These are phyloP conservation scores for Lota lota DNA, from an alignment of 2,113 vertebrate species.

Conservation along the genomic window DNA sequence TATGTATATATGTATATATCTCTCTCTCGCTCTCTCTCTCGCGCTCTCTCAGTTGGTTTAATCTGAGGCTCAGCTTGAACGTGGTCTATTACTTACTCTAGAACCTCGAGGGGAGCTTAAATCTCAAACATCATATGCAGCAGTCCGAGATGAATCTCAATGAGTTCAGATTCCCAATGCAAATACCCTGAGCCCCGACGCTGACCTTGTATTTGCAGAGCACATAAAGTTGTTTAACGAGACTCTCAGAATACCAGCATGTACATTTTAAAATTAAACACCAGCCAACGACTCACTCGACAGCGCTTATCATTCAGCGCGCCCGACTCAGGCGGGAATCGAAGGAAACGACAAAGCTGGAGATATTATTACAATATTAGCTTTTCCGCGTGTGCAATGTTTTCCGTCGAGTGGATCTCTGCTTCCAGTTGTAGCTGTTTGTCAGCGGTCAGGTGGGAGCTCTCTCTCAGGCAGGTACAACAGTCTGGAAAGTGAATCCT, in stretches of 20 bases:
- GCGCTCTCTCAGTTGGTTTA: conserved; percentile 42
- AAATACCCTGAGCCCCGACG: conserved; percentile 3
- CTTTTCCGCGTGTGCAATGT: not conserved
- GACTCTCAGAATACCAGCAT: conserved; percentile 2
- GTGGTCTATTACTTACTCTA: conserved; percentile 15
- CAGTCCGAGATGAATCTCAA: conserved; percentile 24
- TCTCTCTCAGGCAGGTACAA: not conserved
- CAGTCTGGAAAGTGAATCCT: conserved; percentile 5
- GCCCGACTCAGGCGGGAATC: conserved; percentile 22
- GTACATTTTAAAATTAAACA: not conserved
- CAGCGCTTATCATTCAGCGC: conserved; percentile 25
- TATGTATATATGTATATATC: too few species aligned
- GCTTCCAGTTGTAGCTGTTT: conserved; percentile 11
- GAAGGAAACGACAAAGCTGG: conserved; percentile 21
- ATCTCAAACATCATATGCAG: conserved; percentile 28
- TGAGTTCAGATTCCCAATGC: conserved; percentile 10
- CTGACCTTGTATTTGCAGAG: conserved; percentile 20
- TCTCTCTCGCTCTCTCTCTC: too few species aligned
- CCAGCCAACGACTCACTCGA: conserved; percentile 10
- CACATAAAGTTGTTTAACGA: conserved; percentile 20
- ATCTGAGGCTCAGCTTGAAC: conserved; percentile 43
- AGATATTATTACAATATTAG: conserved; percentile 5
- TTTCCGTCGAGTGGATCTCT: conserved; percentile 26
- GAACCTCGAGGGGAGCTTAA: conserved; percentile 18
- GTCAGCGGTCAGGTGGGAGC: conserved; percentile 22